Conservation (phyloP, 1,140 invertebrate genomes). For the Adelges cooleyi region DNA sequence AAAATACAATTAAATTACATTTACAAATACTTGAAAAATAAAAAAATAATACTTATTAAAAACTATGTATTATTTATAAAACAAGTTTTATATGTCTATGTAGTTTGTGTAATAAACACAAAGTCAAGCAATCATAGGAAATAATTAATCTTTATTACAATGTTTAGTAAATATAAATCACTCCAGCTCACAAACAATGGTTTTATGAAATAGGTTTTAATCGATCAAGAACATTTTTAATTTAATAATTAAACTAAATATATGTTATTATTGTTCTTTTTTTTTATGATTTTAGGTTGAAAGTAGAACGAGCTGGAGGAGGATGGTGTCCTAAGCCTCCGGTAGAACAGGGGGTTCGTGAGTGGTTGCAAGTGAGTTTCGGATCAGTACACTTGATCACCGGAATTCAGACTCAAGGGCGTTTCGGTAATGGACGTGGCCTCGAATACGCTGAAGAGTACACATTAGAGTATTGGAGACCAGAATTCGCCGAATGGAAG, state of each 20-base stretch:
- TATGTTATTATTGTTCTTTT: neutral
- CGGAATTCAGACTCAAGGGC: conserved; percentile 74
- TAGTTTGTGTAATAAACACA: no score
- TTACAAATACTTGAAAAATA: no score
- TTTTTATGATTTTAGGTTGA: conserved; percentile 50
- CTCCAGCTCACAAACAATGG: no score
- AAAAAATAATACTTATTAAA: no score
- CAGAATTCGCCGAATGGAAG: conserved; percentile 47
- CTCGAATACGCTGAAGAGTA: conserved; percentile 84
- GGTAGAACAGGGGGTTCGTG: conserved; percentile 69
- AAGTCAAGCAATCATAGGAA: no score
- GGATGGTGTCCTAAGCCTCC: conserved; percentile 88
- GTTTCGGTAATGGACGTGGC: conserved; percentile 86
- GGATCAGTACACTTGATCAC: conserved; percentile 65
- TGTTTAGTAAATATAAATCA: no score
- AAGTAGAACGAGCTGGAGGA: conserved; percentile 78
- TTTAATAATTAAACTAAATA: neutral
- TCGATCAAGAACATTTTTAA: neutral
- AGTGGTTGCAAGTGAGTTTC: conserved; percentile 83
- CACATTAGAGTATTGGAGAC: conserved; percentile 81
- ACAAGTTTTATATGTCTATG: no score
- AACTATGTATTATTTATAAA: no score
- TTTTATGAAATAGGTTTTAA: no score
- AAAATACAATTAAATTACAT: no score
- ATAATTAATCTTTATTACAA: no score